Base-by-base conservation (phyloP, 2,888 invertebrate species). In the Ormyrus thymus region DNA sequence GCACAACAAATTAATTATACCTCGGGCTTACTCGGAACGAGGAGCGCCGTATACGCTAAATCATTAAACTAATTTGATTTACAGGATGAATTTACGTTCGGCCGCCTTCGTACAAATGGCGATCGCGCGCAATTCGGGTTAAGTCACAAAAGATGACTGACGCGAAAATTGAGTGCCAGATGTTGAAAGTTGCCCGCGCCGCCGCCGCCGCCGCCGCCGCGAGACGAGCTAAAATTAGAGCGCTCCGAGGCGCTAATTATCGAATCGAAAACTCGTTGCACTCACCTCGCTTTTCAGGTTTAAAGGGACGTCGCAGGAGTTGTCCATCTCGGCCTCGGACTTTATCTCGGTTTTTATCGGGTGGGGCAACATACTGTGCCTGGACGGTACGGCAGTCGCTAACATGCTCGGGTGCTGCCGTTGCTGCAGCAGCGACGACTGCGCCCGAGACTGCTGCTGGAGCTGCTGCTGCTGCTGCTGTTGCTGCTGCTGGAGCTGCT, bases 231-330 rank as follows among this genome's bases (percentile, higher is more conserved):
- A 73, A 77, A 78, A 62, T 73, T 78, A 78, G 73, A 68, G 11
- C 62, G 48, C 62, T 13, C 4, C 29, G 29, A 68, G 62, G 48
- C 61, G 68, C 62, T 78, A 78, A 78, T 78, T 78, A 73, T 62
- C 10, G 7, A 0, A 15, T 7, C 29, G 9, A 70, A 58, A 4
- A 7, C 1, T 29, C 8, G 4, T 29, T 29, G 29, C 6, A 85
- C 88, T 88, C 83, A 90, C 90, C 90, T 90, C 90, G 85, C 89
- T 90, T 86, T 90, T 90, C 81, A 90, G 86, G 84, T 90, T 90
- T 84, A 90, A 86, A 82, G 90, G 90, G 77, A 89, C 86, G 83
- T 90, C 90, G 85, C 87, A 89, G 82, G 90, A 86, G 76, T 83
- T 87, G 84, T 90, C 90, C 85, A 87, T 85, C 82, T 89, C 89